These are phyloP conservation scores for Aldrovandia affinis DNA, from an alignment of 2,797 vertebrate genomes.

Conservation along the genomic window DNA sequence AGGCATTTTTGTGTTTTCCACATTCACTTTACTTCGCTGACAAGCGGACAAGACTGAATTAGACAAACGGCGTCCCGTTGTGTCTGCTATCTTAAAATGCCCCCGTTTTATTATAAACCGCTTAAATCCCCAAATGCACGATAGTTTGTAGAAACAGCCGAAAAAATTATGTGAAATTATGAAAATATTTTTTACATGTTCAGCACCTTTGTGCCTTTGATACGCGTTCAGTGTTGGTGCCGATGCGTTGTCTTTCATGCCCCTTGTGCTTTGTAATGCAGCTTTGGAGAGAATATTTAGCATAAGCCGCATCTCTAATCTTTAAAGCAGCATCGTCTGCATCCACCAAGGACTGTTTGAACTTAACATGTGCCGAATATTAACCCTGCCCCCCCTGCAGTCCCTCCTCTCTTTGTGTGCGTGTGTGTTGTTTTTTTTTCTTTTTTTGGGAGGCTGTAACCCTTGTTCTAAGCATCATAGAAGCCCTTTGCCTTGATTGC, in stretches of 20 bases:
- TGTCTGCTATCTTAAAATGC: neutral
- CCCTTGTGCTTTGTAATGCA: conserved; percentile 34
- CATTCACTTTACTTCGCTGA: neutral
- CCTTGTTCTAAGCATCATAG: conserved; percentile 43
- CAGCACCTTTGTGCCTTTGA: conserved; percentile 23
- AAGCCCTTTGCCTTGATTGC: conserved; percentile 59
- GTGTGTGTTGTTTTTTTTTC: neutral
- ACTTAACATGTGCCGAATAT: conserved; percentile 30
- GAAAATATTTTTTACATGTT: neutral
- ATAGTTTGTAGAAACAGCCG: conserved; percentile 30
- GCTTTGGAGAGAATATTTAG: conserved; percentile 32
- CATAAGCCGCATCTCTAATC: conserved; percentile 41
- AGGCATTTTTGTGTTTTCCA: neutral
- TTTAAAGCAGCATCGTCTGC: conserved; percentile 37
- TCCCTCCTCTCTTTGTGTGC: neutral
- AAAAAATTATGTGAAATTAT: conserved; percentile 15
- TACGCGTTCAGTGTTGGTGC: neutral
- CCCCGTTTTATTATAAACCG: neutral
- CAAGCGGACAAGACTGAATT: neutral
- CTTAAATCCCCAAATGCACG: neutral
- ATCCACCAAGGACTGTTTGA: conserved; percentile 27
- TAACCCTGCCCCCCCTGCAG: conserved; percentile 7
- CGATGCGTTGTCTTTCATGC: neutral
- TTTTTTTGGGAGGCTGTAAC: neutral
- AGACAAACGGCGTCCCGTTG: neutral